Evolutionary conservation across 2,113 vertebrate genomes (phyloP).

Genomic region (Columbina picui): DNA sequence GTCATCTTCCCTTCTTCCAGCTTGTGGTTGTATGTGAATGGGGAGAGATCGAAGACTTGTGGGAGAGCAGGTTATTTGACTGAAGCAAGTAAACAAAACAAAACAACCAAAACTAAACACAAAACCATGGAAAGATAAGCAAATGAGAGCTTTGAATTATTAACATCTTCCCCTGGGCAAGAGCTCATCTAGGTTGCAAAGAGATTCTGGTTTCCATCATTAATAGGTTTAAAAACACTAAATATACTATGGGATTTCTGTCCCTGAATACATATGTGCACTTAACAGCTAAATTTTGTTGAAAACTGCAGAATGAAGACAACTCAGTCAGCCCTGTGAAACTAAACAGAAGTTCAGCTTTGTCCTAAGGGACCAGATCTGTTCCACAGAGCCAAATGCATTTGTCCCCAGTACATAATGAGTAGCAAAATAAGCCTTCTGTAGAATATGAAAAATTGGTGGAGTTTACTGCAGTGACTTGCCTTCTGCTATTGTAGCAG

Average conservation of each 20-base stretch:
- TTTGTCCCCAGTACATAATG: rapidly evolving
- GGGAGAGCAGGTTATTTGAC: not conserved
- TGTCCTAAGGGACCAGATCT: not conserved
- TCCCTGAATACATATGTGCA: not conserved
- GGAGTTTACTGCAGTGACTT: not conserved
- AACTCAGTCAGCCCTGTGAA: not conserved
- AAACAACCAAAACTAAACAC: not conserved
- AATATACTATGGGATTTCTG: not conserved
- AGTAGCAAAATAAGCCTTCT: not conserved
- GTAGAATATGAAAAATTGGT: not conserved
- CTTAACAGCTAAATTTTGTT: not conserved
- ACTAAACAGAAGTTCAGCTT: not conserved
- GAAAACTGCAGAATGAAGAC: not conserved
- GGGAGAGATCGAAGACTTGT: not conserved
- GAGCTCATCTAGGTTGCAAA: not conserved
- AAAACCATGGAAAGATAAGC: not conserved
- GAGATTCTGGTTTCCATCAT: not conserved
- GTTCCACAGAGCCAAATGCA: not conserved
- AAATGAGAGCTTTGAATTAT: not conserved
- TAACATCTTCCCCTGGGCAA: not conserved
- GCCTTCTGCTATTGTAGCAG: not conserved
- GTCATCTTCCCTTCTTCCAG: not conserved
- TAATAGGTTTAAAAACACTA: not conserved
- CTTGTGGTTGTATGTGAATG: not conserved
- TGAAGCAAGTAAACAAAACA: not conserved